phyloP scores from a whole-genome alignment of 2,113 vertebrate genomes.

The Tautogolabrus adspersus region DNA sequence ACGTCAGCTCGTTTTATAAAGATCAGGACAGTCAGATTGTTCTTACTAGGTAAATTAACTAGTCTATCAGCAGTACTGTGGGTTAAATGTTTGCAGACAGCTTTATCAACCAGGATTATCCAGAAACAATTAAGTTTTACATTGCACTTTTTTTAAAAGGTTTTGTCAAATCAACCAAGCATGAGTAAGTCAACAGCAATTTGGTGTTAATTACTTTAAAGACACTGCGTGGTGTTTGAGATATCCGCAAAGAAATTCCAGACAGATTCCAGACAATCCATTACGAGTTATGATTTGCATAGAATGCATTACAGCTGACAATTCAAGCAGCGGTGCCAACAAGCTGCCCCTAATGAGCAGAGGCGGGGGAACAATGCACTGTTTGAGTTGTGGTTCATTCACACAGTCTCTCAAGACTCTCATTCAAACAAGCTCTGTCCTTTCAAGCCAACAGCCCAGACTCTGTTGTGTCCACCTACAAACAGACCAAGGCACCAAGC shows the following conservation, averaged over 20 bases:
- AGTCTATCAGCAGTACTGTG: background rate
- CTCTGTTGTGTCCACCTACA: conserved; percentile 47
- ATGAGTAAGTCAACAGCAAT: conserved; percentile 25
- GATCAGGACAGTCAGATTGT: background rate
- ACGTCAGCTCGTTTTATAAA: background rate
- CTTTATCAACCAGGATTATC: background rate
- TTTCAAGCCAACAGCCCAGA: conserved; percentile 29
- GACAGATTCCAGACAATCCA: conserved; percentile 50
- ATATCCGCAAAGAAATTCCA: conserved; percentile 46
- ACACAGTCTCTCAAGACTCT: conserved; percentile 22
- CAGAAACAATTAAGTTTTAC: background rate
- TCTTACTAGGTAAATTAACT: background rate
- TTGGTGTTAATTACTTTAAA: conserved; percentile 33
- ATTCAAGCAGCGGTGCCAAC: conserved; percentile 44
- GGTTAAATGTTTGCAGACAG: background rate
- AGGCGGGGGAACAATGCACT: conserved; percentile 33
- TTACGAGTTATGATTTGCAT: conserved; percentile 59
- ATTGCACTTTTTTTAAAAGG: background rate
- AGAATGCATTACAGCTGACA: conserved; percentile 28
- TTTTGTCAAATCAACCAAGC: conserved; percentile 8
- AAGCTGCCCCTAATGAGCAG: conserved; percentile 50
- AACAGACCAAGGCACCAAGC: conserved; percentile 19
- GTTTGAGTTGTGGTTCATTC: conserved; percentile 46
- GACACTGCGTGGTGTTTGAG: conserved; percentile 21
- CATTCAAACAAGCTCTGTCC: conserved; percentile 38